Percentiles rank a stretch among this genome's conserved stretches.
These are phyloP conservation scores for Hypomesus transpacificus DNA, from an alignment of 2,113 vertebrate genomes.

Conservation along the genomic window DNA sequence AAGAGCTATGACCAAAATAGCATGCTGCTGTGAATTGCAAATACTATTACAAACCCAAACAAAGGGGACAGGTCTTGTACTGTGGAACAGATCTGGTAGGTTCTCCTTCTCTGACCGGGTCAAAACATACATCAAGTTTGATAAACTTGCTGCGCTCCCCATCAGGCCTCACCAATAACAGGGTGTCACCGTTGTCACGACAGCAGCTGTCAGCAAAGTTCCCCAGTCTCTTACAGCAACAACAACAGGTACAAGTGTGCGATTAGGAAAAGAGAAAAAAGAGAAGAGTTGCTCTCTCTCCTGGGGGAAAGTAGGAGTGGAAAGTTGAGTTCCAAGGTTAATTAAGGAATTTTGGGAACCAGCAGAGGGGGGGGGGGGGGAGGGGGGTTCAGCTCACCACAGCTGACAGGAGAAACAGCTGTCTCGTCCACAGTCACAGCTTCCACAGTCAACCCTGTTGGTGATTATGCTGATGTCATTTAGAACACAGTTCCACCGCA, in stretches of 20 bases:
- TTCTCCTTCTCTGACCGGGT: slow-evolving; percentile 17
- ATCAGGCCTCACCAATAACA: slow-evolving; percentile 5
- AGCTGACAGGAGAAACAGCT: background rate
- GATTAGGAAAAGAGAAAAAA: too few species aligned
- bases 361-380: too few species aligned
- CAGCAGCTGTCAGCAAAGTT: background rate
- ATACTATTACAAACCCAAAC: slow-evolving; percentile 37
- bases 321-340: too few species aligned
- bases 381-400: too few species aligned
- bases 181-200: background rate
- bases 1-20: slow-evolving; percentile 90
- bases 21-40: slow-evolving; percentile 70
- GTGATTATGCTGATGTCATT: slow-evolving; percentile 1
- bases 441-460: background rate
- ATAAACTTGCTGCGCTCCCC: slow-evolving; percentile 43
- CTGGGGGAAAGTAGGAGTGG: too few species aligned
- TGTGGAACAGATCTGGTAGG: background rate
- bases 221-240: background rate
- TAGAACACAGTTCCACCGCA: background rate
- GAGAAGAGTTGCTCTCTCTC: too few species aligned
- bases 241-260: background rate
- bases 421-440: background rate
- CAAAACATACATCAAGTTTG: slow-evolving; percentile 36
- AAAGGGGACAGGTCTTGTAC: background rate
- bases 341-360: too few species aligned